These are phyloP conservation scores for Hypercompe scribonia DNA, from an alignment of 2,888 invertebrate genomes.

Conservation along the genomic window DNA sequence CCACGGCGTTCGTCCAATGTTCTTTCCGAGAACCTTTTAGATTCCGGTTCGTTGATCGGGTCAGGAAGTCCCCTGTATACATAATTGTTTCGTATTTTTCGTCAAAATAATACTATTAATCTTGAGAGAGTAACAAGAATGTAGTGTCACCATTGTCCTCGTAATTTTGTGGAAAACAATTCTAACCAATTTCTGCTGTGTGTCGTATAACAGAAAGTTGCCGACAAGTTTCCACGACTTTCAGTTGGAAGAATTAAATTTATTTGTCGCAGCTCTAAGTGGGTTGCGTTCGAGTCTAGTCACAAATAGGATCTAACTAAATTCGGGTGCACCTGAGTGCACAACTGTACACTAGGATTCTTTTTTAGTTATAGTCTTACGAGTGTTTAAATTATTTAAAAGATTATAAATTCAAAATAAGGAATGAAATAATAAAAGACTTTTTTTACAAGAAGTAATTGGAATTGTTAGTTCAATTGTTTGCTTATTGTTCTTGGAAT, in stretches of 20 bases:
- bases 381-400: not conserved
- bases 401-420: not conserved
- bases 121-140: conserved; percentile 75
- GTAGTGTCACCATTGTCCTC: conserved; percentile 58
- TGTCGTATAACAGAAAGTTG: conserved; percentile 55
- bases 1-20: conserved; percentile 56
- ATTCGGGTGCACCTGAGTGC: conserved; percentile 51
- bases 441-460: not conserved
- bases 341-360: not conserved
- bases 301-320: conserved; percentile 61
- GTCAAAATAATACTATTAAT: conserved; percentile 79
- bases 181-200: conserved; percentile 60
- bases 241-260: conserved; percentile 67
- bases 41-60: conserved; percentile 66
- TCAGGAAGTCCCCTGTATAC: conserved; percentile 55
- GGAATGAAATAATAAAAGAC: not conserved
- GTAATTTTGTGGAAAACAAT: conserved; percentile 66
- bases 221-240: conserved; percentile 54
- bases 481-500: not conserved
- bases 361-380: not conserved
- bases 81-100: conserved; percentile 80
- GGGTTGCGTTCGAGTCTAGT: conserved; percentile 61
- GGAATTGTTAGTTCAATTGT: not conserved
- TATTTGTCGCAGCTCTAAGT: conserved; percentile 50
- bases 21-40: conserved; percentile 65